A percentile compares a stretch with the other conserved stretches of the same genome.
These are phyloP conservation scores for Leucoraja erinaceus DNA, from an alignment of 2,113 vertebrate genomes.

Conservation along the genomic window DNA sequence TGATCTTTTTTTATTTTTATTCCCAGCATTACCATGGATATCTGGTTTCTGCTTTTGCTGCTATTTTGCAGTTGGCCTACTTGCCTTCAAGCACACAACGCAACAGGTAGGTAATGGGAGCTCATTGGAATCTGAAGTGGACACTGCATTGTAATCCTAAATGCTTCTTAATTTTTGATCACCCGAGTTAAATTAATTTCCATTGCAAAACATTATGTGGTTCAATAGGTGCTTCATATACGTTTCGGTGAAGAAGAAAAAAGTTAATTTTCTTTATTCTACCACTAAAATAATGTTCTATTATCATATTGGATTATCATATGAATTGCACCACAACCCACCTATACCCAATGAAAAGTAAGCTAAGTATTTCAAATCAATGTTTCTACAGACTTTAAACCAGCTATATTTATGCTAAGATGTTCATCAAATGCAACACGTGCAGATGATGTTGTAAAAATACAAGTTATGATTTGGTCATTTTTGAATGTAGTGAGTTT, in stretches of 20 bases:
- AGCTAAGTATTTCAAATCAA: neutral
- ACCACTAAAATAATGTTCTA: neutral
- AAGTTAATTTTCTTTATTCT: neutral
- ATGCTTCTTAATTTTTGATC: neutral
- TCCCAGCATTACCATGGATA: constrained; percentile 30
- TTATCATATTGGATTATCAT: neutral
- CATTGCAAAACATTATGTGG: neutral
- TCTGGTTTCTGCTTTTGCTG: neutral
- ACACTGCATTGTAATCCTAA: neutral
- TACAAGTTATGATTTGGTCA: neutral
- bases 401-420: neutral
- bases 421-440: neutral
- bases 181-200: neutral
- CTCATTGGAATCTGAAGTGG: neutral
- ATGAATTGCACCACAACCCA: neutral
- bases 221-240: neutral
- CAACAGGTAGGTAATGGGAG: constrained; percentile 21
- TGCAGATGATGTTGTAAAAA: neutral
- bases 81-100: neutral
- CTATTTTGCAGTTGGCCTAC: neutral
- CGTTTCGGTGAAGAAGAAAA: too few species aligned
- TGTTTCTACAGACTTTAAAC: neutral
- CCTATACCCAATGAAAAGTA: neutral
- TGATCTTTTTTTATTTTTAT: neutral
- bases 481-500: neutral